Evolutionary conservation across 2,888 invertebrate species (phyloP).

Genomic region (Piscicola geometra): DNA sequence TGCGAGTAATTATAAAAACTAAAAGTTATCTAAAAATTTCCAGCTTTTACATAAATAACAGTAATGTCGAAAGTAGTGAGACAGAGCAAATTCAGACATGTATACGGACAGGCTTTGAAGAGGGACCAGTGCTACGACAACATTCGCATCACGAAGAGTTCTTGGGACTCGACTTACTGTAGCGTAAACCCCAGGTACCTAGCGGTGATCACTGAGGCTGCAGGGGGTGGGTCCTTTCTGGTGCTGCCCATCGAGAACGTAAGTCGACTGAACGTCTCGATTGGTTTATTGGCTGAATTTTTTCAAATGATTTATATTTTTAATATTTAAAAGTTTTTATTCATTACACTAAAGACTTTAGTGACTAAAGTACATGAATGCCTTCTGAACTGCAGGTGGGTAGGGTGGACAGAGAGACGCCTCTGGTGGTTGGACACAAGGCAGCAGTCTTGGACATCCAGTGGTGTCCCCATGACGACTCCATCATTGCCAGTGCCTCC

Average conservation of each 20-base stretch:
- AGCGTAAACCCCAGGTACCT: slow-evolving; percentile 92
- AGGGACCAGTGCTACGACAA: slow-evolving; percentile 87
- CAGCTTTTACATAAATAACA: neutral
- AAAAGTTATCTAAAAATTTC: no score
- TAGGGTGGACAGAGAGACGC: slow-evolving; percentile 71
- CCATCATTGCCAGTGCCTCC: slow-evolving; percentile 87
- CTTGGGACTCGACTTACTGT: slow-evolving; percentile 90
- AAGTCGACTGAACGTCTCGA: neutral
- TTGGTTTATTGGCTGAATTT: neutral
- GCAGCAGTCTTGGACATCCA: slow-evolving; percentile 86
- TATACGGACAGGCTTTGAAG: slow-evolving; percentile 84
- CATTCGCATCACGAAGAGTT: slow-evolving; percentile 85
- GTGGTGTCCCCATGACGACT: slow-evolving; percentile 96
- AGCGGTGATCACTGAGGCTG: slow-evolving; percentile 82
- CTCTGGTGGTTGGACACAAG: slow-evolving; percentile 83
- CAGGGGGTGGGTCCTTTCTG: slow-evolving; percentile 86
- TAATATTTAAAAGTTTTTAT: neutral
- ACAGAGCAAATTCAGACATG: slow-evolving; percentile 91
- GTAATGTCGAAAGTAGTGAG: slow-evolving; percentile 66
- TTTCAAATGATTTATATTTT: neutral
- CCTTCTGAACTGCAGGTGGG: no score
- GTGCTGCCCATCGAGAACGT: slow-evolving; percentile 84
- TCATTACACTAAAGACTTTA: neutral
- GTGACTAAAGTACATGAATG: no score
- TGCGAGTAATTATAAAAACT: no score